phyloP scores from a whole-genome alignment of 2,797 vertebrate genomes.

The Pseudochaenichthys georgianus region DNA sequence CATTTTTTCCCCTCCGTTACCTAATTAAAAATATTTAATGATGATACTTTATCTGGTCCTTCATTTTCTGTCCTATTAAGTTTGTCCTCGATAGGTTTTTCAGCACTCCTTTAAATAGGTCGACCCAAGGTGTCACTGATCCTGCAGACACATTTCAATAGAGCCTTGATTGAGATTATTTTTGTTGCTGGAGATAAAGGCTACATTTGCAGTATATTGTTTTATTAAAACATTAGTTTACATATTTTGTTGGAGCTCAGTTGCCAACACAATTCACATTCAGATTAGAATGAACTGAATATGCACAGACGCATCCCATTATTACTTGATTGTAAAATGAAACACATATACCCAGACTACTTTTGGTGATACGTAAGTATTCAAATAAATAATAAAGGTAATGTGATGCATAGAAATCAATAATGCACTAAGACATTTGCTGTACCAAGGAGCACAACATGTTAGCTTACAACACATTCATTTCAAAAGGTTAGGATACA shows the following conservation, averaged over 20 bases:
- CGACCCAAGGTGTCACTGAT: slow-evolving; percentile 47
- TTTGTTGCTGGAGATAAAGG: background rate
- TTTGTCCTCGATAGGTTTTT: slow-evolving; percentile 80
- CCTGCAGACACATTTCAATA: background rate
- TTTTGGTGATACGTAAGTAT: background rate
- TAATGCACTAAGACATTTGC: background rate
- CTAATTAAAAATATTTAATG: slow-evolving; percentile 89
- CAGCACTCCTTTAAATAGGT: slow-evolving; percentile 81
- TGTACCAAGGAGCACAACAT: background rate
- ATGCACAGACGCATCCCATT: background rate
- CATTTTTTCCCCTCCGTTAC: slow-evolving; percentile 67
- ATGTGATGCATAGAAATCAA: background rate
- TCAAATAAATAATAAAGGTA: background rate
- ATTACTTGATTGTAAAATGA: background rate
- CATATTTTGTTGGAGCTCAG: background rate
- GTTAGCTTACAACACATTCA: background rate
- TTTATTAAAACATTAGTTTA: background rate
- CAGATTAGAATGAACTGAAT: background rate
- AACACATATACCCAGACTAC: background rate
- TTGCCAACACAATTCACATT: background rate
- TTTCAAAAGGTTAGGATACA: background rate
- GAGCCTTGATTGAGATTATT: background rate
- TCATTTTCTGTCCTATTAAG: slow-evolving; percentile 86
- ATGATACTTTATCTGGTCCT: slow-evolving; percentile 85
- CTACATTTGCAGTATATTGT: background rate